These are phyloP conservation scores for Carcinoscorpius rotundicauda DNA, from an alignment of 1,140 invertebrate genomes.

Conservation along the genomic window DNA sequence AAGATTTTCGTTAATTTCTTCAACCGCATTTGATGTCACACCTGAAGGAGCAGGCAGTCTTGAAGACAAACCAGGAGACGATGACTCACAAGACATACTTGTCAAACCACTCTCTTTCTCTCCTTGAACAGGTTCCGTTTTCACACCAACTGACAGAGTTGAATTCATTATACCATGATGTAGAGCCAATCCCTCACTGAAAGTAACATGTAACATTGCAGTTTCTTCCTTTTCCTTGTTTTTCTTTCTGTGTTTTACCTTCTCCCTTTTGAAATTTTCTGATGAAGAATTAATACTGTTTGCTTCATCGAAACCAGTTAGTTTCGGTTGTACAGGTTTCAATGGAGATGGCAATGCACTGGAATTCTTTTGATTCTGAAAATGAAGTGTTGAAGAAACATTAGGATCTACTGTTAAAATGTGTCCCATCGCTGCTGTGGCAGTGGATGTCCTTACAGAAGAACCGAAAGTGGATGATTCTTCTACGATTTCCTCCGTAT, in stretches of 20 bases:
- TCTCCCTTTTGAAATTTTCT: constrained; percentile 30
- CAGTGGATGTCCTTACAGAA: too few relatives aligned
- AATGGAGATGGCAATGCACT: constrained; percentile 12
- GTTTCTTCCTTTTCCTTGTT: constrained; percentile 30
- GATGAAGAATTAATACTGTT: constrained; percentile 29
- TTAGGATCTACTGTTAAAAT: too few relatives aligned
- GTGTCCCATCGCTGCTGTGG: too few relatives aligned
- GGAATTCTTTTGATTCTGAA: too few relatives aligned
- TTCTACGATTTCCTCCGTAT: too few relatives aligned
- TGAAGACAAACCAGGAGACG: background rate
- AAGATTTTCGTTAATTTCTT: constrained; percentile 48
- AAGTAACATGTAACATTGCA: too few relatives aligned
- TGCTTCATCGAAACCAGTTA: constrained; percentile 33
- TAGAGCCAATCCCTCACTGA: too few relatives aligned
- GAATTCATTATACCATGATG: too few relatives aligned
- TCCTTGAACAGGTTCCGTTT: background rate
- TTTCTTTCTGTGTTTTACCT: constrained; percentile 36
- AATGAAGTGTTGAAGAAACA: too few relatives aligned
- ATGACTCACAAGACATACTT: background rate
- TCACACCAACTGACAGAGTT: background rate
- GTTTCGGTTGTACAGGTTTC: constrained; percentile 37
- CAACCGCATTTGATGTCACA: background rate
- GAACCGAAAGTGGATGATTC: too few relatives aligned
- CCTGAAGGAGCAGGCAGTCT: background rate
- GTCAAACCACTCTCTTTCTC: background rate